Evolutionary conservation across 1,140 invertebrate species (phyloP).

Genomic region (Macrosteles quadrilineatus): DNA sequence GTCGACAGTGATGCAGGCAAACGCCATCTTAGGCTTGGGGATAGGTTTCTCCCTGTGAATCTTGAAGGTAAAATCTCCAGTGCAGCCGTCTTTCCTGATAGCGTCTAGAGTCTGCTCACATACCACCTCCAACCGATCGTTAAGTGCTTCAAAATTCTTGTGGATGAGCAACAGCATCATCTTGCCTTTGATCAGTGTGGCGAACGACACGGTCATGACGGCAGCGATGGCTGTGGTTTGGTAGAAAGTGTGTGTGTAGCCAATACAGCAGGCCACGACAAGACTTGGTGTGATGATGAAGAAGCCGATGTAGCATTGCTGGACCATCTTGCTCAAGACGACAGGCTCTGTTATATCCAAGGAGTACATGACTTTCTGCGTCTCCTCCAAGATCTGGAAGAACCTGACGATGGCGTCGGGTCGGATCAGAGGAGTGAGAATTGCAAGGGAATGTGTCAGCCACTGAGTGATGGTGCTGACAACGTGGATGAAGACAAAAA

Average conservation of each 20-base stretch:
- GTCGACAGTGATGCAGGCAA: background rate
- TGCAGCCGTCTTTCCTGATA: background rate
- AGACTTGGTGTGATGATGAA: background rate
- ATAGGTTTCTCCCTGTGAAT: background rate
- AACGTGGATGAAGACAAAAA: background rate
- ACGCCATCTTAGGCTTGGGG: background rate
- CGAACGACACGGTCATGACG: background rate
- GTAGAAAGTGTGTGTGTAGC: background rate
- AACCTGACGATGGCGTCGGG: background rate
- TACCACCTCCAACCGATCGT: background rate
- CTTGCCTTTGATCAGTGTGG: constrained; percentile 6
- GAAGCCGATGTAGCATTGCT: background rate
- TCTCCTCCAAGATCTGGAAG: constrained; percentile 6
- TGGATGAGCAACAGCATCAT: constrained; percentile 3
- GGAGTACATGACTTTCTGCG: background rate
- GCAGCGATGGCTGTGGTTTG: background rate
- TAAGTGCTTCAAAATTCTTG: background rate
- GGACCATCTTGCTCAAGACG: background rate
- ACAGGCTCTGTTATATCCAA: background rate
- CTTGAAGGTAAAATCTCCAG: background rate
- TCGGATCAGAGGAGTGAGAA: background rate
- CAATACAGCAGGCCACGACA: background rate
- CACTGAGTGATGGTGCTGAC: background rate
- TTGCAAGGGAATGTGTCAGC: background rate
- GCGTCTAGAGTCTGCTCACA: background rate